Evolutionary conservation across 2,888 invertebrate species (phyloP), one percentile per base, ranked within the genome.

Genomic region (Epiblema foenella): DNA sequence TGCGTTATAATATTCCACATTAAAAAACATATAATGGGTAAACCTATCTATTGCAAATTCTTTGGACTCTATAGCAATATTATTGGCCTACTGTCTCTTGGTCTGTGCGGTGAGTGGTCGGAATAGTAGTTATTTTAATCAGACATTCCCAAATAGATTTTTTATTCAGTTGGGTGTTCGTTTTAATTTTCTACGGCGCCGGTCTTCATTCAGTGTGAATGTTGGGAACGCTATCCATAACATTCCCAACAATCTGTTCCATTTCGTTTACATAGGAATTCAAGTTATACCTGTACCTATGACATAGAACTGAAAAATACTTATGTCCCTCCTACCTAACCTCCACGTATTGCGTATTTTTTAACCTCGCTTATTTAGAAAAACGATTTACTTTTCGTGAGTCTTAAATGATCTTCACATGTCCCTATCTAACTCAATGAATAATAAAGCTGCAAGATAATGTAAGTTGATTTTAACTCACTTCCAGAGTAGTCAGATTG

Each of bases 131-230:
- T 84, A 86, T 89, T 89, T 89, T 89, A 90, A 91, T 90, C 90
- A 89, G 89, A 86, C 86, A 91, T 91, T 91, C 89, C 89, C 83
- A 80, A 85, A 83, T 81, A 79, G 82, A 81, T 85, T 89, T 90
- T 89, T 87, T 85, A 83, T 81, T 79, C 77, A 79, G 67, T 52
- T 78, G 78, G 78, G 77, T 77, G 77, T 79, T 79, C 73, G 75
- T 81, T 85, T 83, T 82, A 75, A 81, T 84, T 87, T 87, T 88
- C 88, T 86, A 79, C 77, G 74, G 73, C 73, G 72, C 67, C 46
- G 59, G 73, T 75, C 74, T 78, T 79, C 75, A 77, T 77, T 74
- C 76, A 71, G 80, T 77, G 75, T 77, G 59, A 46, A 65, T 65
- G 51, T 56, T 49, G 46, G 37, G 66, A 57, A 51, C 62, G 15